These are phyloP conservation scores for Bryconaethiops microstoma DNA, from an alignment of 2,797 vertebrate genomes.

Conservation along the genomic window DNA sequence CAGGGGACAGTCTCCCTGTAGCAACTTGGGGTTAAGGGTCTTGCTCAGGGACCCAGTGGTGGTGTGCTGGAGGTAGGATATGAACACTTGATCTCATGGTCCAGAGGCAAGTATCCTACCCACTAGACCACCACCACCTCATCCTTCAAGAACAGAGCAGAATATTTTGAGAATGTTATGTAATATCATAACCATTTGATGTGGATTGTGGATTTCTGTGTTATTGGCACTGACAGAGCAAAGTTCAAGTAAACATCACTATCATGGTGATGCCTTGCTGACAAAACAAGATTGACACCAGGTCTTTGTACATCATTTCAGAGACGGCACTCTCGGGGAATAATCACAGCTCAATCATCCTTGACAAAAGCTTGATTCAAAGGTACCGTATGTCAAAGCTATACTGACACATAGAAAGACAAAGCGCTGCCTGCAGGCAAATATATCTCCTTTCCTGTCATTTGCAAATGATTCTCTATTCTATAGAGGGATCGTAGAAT, in stretches of 20 bases:
- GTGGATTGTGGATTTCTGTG: not conserved
- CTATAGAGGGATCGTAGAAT: conserved; percentile 73
- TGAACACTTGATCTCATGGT: no score
- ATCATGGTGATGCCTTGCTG: conserved; percentile 50
- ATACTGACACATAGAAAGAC: conserved; percentile 66
- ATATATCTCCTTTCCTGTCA: conserved; percentile 74
- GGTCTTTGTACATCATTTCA: conserved; percentile 54
- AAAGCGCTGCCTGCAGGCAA: conserved; percentile 72
- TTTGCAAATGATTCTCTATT: conserved; percentile 70
- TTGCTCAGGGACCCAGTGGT: no score
- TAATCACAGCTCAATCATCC: conserved; percentile 72
- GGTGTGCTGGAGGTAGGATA: no score
- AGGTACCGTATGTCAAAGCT: conserved; percentile 62
- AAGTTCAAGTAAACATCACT: conserved; percentile 23
- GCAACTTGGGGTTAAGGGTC: no score
- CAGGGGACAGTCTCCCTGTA: no score
- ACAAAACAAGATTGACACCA: conserved; percentile 50
- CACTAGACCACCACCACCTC: no score
- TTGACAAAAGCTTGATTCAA: conserved; percentile 75
- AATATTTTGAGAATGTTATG: not conserved
- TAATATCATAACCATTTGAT: not conserved
- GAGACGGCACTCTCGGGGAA: conserved; percentile 56
- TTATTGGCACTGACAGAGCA: not conserved
- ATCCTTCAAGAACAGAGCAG: not conserved
- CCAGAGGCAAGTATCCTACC: no score